phyloP scores from a whole-genome alignment of 2,888 invertebrate genomes.

The Drosophila tanythrix region DNA sequence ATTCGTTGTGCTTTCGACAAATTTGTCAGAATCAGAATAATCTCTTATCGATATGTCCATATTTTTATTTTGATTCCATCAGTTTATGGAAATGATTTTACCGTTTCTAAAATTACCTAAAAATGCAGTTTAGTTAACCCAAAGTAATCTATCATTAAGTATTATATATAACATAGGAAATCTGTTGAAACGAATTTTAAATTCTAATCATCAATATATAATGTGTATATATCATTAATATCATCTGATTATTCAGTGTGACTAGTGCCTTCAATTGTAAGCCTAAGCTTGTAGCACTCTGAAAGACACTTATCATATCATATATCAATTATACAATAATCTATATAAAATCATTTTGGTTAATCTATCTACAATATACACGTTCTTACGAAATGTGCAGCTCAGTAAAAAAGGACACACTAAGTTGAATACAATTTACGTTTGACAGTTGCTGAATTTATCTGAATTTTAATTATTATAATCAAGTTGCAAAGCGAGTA shows the following conservation, averaged over 20 bases:
- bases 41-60: not conserved
- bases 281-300: too few relatives aligned
- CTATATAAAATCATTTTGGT: too few relatives aligned
- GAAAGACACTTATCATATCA: too few relatives aligned
- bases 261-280: too few relatives aligned
- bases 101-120: not conserved
- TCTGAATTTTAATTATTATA: conserved; percentile 4
- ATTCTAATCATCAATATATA: too few relatives aligned
- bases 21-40: not conserved
- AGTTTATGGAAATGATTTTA: not conserved
- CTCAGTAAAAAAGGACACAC: not conserved
- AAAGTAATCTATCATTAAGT: not conserved
- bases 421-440: not conserved
- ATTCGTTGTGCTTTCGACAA: not conserved
- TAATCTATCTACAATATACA: not conserved
- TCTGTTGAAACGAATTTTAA: too few relatives aligned
- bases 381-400: not conserved
- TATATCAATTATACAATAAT: too few relatives aligned
- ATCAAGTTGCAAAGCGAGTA: conserved; percentile 5
- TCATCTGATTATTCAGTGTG: too few relatives aligned
- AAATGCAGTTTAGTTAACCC: not conserved
- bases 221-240: too few relatives aligned
- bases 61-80: not conserved
- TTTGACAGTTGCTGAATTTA: not conserved
- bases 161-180: too few relatives aligned